Percentiles rank a stretch among this genome's conserved stretches.
These are phyloP conservation scores for Lepidurus packardi DNA, from an alignment of 1,140 invertebrate species.

Conservation along the genomic window DNA sequence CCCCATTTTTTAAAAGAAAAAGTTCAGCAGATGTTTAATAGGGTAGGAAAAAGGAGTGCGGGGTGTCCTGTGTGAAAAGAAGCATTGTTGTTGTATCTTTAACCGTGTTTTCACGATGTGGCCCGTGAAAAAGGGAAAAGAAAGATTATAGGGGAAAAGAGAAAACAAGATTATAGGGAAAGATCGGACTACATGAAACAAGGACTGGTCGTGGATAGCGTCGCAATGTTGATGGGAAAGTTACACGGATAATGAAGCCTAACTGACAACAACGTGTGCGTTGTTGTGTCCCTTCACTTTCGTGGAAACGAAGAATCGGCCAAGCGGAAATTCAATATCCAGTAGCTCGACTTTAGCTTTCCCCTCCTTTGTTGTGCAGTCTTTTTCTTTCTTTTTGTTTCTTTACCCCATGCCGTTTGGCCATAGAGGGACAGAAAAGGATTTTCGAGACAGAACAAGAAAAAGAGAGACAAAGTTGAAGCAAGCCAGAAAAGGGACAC, in stretches of 20 bases:
- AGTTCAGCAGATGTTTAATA: too few species aligned
- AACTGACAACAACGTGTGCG: constrained; percentile 9
- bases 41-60: not conserved
- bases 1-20: too few species aligned
- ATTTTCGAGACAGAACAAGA: not conserved
- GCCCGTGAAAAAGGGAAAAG: not conserved
- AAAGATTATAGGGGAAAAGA: not conserved
- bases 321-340: constrained; percentile 18
- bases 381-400: not conserved
- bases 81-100: not conserved
- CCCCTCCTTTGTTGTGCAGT: not conserved
- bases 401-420: not conserved
- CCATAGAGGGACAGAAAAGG: not conserved
- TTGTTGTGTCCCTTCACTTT: not conserved
- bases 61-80: not conserved
- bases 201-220: not conserved
- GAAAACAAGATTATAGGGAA: not conserved
- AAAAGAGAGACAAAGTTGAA: not conserved
- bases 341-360: not conserved
- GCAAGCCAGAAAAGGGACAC: not conserved
- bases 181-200: not conserved
- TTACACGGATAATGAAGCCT: constrained; percentile 18
- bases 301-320: constrained; percentile 13
- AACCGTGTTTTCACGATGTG: not conserved
- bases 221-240: constrained; percentile 12